Evolutionary conservation across 2,888 invertebrate species (phyloP).

Genomic region (Ichneumoninae sp.): DNA sequence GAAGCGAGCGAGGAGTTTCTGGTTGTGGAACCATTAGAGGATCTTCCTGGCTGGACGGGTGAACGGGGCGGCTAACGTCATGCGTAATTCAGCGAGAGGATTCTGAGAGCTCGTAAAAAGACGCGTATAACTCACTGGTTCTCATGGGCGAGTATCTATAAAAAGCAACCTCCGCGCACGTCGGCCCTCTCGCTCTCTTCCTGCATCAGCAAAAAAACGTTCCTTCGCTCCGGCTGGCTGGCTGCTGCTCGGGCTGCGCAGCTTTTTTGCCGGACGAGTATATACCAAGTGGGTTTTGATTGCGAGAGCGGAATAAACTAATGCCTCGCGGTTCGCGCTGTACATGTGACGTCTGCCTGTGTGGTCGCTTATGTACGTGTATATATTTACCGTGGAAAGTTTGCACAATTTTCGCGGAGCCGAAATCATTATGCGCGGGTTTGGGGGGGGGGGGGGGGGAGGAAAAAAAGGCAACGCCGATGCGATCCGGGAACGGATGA

Average conservation of each 20-base stretch:
- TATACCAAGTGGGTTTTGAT: slow-evolving; percentile 69
- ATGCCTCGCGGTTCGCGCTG: slow-evolving; percentile 44
- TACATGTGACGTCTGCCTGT: slow-evolving; percentile 6
- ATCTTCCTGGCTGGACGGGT: slow-evolving; percentile 54
- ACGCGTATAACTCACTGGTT: slow-evolving; percentile 66
- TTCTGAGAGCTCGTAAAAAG: slow-evolving; percentile 71
- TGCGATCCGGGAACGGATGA: slow-evolving; percentile 19
- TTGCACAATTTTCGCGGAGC: not conserved
- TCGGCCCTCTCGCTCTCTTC: slow-evolving; percentile 29
- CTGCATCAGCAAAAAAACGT: slow-evolving; percentile 46
- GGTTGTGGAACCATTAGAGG: slow-evolving; percentile 66
- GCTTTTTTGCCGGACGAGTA: slow-evolving; percentile 59
- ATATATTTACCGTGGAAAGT: slow-evolving; percentile 3
- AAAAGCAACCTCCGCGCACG: slow-evolving; percentile 33
- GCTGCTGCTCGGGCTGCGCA: slow-evolving; percentile 29
- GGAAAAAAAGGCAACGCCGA: slow-evolving; percentile 14
- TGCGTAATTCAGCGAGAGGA: slow-evolving; percentile 73
- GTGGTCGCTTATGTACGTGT: not conserved
- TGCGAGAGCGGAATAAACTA: slow-evolving; percentile 69
- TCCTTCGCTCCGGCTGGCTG: slow-evolving; percentile 46
- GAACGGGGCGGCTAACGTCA: slow-evolving; percentile 64
- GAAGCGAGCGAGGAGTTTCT: slow-evolving; percentile 39
- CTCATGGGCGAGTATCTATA: slow-evolving; percentile 34
- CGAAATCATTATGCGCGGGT: slow-evolving; percentile 10
- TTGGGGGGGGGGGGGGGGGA: not conserved